Percentiles rank a stretch among this genome's conserved stretches.
phyloP scores from a whole-genome alignment of 1,140 invertebrate species.

The Trinorchestia longiramus region DNA sequence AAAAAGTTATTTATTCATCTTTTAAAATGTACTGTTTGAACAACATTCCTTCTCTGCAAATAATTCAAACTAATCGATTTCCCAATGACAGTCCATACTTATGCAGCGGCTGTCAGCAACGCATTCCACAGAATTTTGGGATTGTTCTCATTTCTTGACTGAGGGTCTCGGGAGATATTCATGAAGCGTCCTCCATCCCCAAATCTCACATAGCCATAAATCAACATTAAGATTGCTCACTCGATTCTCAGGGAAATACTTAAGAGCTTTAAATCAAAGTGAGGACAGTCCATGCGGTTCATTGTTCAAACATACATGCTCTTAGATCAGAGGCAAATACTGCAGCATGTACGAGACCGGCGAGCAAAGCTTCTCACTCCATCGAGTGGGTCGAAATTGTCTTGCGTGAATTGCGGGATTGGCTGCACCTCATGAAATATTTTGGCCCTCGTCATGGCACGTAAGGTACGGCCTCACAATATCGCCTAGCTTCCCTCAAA shows the following conservation, averaged over 20 bases:
- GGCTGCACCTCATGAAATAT: conserved; percentile 30
- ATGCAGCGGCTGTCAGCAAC: neutral
- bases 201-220: neutral
- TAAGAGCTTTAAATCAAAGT: neutral
- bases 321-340: neutral
- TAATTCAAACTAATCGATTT: neutral
- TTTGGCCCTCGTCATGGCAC: conserved; percentile 10
- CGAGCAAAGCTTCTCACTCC: neutral
- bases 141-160: neutral
- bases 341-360: neutral
- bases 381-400: conserved; percentile 21
- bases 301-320: neutral
- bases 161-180: neutral
- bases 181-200: neutral
- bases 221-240: neutral
- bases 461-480: conserved; percentile 13
- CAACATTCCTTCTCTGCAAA: neutral
- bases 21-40: neutral
- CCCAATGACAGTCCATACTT: neutral
- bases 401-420: conserved; percentile 16
- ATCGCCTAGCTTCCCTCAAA: conserved; percentile 3
- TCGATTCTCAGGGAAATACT: neutral
- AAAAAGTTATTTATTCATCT: neutral
- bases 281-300: neutral
- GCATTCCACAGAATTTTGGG: neutral